These are phyloP conservation scores for Drosophila grimshawi DNA, from an alignment of 1,140 invertebrate genomes.

Conservation along the genomic window DNA sequence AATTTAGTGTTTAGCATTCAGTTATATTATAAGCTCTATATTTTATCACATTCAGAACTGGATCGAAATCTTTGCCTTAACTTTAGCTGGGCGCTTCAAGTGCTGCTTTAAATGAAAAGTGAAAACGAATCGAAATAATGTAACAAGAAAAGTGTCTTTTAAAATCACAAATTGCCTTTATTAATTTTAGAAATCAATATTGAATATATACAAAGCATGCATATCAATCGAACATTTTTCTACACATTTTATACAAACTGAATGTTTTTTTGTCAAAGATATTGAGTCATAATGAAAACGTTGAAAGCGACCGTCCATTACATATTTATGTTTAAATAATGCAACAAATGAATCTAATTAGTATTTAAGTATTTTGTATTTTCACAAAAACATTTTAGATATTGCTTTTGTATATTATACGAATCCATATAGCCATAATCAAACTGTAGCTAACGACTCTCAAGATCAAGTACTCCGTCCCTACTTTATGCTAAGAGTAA, in stretches of 20 bases:
- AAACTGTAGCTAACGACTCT: conserved; percentile 27
- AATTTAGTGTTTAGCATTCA: conserved; percentile 36
- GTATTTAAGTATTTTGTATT: conserved; percentile 58
- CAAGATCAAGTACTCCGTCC: conserved; percentile 48
- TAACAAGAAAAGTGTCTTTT: conserved; percentile 66
- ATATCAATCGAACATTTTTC: conserved; percentile 31
- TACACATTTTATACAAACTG: conserved; percentile 14
- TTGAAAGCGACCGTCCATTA: conserved; percentile 61
- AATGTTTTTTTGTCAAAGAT: conserved; percentile 15
- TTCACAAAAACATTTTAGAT: conserved; percentile 30
- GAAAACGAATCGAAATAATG: conserved; percentile 19
- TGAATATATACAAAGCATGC: conserved; percentile 43
- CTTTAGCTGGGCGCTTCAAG: conserved; percentile 48
- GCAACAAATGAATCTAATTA: conserved; percentile 70
- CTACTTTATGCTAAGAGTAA: conserved; percentile 50
- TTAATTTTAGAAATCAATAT: conserved; percentile 81
- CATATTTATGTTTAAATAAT: conserved; percentile 40
- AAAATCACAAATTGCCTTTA: conserved; percentile 78
- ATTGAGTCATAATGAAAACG: conserved; percentile 21
- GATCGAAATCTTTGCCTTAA: conserved; percentile 49
- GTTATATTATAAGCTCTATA: conserved; percentile 14
- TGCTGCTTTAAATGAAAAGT: conserved; percentile 22
- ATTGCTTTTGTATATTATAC: conserved; percentile 46
- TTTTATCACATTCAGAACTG: background rate
- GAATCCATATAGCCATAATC: conserved; percentile 29